Conservation (phyloP, 2,797 vertebrate species). For the Lepus townsendii region DNA sequence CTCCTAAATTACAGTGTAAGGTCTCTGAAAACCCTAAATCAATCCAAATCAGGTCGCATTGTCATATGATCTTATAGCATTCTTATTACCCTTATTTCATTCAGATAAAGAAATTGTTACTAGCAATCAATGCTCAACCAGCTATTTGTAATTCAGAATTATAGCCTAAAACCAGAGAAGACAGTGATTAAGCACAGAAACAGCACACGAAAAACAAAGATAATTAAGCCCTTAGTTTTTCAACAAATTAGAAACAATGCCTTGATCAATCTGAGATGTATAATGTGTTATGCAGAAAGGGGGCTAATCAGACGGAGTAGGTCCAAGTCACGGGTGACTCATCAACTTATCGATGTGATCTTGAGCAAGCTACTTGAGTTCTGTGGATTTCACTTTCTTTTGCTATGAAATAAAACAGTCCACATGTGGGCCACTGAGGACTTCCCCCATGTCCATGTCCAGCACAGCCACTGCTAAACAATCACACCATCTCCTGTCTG, state of each 20-base stretch:
- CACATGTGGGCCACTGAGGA: neutral
- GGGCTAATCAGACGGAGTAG: neutral
- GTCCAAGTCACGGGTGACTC: constrained; percentile 21
- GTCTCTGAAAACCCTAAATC: neutral
- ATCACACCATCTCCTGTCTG: neutral
- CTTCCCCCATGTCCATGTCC: neutral
- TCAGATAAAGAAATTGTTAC: constrained; percentile 30
- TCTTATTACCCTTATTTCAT: neutral
- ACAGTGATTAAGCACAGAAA: neutral
- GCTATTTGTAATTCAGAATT: constrained; percentile 21
- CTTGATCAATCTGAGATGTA: neutral
- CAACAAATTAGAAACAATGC: neutral
- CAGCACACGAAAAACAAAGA: constrained; percentile 5
- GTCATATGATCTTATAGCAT: neutral
- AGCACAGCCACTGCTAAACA: neutral
- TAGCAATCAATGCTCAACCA: neutral
- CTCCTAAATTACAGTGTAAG: neutral
- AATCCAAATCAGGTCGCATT: constrained; percentile 4
- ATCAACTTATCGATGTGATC: constrained; percentile 18
- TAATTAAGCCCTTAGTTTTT: constrained; percentile 32
- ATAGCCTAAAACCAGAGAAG: constrained; percentile 19
- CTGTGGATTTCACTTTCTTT: constrained; percentile 50
- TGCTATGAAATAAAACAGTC: constrained; percentile 28
- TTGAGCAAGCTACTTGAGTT: constrained; percentile 15
- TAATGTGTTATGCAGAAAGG: neutral